A percentile compares a stretch with the other conserved stretches of the same genome.
These are phyloP conservation scores for Schlechtendalia chinensis DNA, from an alignment of 1,140 invertebrate genomes.

Conservation along the genomic window DNA sequence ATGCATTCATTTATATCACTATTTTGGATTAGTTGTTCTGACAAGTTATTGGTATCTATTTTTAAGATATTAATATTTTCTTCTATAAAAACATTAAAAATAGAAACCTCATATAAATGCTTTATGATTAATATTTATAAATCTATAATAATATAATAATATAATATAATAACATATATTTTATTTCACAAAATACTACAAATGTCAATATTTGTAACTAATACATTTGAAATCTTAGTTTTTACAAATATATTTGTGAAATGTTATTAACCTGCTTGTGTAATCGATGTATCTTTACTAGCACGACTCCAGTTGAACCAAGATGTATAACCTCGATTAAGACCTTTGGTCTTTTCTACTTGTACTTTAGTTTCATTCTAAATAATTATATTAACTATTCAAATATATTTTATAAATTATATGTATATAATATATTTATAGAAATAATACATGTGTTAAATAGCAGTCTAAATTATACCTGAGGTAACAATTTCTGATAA, in stretches of 20 bases:
- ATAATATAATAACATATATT: background rate
- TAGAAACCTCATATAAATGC: background rate
- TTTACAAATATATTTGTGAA: too few species aligned
- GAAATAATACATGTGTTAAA: background rate
- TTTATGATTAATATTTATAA: background rate
- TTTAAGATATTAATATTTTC: conserved; percentile 19
- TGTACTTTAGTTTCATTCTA: conserved; percentile 45
- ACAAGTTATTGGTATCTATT: background rate
- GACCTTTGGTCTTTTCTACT: conserved; percentile 44
- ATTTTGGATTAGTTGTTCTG: background rate
- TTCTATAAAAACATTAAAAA: conserved; percentile 11
- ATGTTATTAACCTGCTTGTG: conserved; percentile 16
- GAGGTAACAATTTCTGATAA: conserved; percentile 50
- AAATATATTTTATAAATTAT: background rate
- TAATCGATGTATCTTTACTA: conserved; percentile 47
- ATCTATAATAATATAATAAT: background rate
- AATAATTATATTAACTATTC: background rate
- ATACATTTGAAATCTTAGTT: background rate
- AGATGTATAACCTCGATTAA: conserved; percentile 59
- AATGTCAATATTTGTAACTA: background rate
- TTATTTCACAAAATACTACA: background rate
- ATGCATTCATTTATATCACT: conserved; percentile 10
- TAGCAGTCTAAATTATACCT: conserved; percentile 27
- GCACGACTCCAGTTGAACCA: conserved; percentile 73
- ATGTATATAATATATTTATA: background rate